phyloP scores from a whole-genome alignment of 2,113 vertebrate species.

The Cichladusa arquata region DNA sequence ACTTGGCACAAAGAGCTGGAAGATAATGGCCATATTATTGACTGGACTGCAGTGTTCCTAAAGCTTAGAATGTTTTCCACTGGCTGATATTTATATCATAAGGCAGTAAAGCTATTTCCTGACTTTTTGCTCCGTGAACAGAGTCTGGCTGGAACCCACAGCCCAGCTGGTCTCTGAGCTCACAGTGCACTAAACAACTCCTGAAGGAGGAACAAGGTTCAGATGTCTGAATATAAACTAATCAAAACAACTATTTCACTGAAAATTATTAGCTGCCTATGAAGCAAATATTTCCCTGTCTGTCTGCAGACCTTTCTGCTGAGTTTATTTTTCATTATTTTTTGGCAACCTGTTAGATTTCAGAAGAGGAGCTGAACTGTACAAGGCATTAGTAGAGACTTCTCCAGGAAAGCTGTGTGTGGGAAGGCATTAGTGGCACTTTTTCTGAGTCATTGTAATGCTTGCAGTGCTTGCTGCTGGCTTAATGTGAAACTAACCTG shows the following conservation, averaged over 20 bases:
- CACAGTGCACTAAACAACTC: background rate
- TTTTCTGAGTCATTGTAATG: background rate
- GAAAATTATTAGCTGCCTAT: conserved; percentile 49
- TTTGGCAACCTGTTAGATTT: conserved; percentile 1
- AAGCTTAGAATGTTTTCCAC: conserved; percentile 5
- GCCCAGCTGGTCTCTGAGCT: conserved; percentile 43
- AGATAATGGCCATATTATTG: conserved; percentile 38
- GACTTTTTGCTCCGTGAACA: conserved; percentile 9
- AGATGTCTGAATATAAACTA: conserved; percentile 37
- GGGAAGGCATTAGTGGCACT: background rate
- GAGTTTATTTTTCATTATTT: conserved; percentile 14
- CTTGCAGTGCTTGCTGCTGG: background rate
- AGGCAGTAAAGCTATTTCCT: conserved; percentile 49
- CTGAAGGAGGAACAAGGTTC: conserved; percentile 42
- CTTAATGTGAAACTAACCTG: background rate
- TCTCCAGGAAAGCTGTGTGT: background rate
- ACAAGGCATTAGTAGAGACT: background rate
- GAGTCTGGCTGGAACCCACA: conserved; percentile 9
- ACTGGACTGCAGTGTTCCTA: conserved; percentile 18
- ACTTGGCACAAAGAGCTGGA: background rate
- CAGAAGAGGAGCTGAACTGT: background rate
- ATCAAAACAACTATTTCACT: conserved; percentile 40
- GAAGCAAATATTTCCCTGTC: conserved; percentile 45
- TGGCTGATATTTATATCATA: conserved; percentile 36
- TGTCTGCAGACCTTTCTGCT: conserved; percentile 26